Evolutionary conservation across 2,113 vertebrate genomes (phyloP).

Genomic region (Amblyopsis rosae): DNA sequence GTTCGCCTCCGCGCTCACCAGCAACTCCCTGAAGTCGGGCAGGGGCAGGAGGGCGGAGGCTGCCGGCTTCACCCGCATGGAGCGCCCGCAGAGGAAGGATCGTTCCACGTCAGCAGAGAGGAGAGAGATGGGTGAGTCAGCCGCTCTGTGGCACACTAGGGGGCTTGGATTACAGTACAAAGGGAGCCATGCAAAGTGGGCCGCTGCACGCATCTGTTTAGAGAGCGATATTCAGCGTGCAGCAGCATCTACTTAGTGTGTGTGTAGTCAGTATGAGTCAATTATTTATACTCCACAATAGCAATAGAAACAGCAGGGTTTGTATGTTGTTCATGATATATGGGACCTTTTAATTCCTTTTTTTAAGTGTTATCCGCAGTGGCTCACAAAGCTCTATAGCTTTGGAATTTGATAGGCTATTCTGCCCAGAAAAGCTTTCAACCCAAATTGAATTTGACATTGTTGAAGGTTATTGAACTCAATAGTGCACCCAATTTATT

Average conservation of each 20-base stretch:
- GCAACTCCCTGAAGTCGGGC: slow-evolving; percentile 62
- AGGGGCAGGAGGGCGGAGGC: slow-evolving; percentile 64
- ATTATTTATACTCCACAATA: slow-evolving; percentile 7
- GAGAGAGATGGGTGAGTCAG: slow-evolving; percentile 72
- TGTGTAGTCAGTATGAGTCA: background rate
- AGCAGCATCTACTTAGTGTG: background rate
- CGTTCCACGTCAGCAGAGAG: slow-evolving; percentile 78
- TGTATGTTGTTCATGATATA: background rate
- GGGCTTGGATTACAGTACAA: slow-evolving; percentile 9
- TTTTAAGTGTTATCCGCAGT: slow-evolving; percentile 1
- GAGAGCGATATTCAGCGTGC: background rate
- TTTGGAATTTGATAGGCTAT: slow-evolving; percentile 11
- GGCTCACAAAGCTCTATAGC: slow-evolving; percentile 2
- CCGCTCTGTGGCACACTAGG: background rate
- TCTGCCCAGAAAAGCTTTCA: slow-evolving; percentile 28
- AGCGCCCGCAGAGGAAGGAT: slow-evolving; percentile 83
- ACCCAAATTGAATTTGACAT: slow-evolving; percentile 49
- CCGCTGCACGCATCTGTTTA: background rate
- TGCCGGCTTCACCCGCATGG: slow-evolving; percentile 67
- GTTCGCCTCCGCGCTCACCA: slow-evolving; percentile 92
- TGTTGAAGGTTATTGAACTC: slow-evolving; percentile 54
- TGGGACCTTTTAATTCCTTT: slow-evolving; percentile 8
- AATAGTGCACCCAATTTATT: slow-evolving; percentile 46
- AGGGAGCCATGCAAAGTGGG: background rate
- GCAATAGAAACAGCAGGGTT: background rate